A percentile compares a stretch with the other conserved stretches of the same genome.
Evolutionary conservation across 1,140 invertebrate species (phyloP).

Genomic region (Steinernema khuongi): DNA sequence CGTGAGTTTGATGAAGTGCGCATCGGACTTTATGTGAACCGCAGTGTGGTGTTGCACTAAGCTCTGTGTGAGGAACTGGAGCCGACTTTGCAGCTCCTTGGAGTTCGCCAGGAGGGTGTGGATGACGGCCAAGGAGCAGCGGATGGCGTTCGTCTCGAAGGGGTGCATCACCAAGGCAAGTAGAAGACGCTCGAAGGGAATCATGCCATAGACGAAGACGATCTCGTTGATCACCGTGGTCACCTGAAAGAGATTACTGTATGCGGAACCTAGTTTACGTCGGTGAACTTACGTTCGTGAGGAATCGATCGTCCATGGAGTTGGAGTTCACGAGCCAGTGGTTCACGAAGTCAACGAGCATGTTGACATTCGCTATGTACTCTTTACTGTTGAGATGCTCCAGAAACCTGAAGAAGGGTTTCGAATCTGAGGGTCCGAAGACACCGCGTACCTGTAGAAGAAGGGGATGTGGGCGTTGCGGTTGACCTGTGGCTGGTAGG

Average conservation of each 20-base stretch:
- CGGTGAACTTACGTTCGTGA: constrained; percentile 7
- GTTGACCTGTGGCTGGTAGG: background rate
- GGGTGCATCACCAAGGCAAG: constrained; percentile 29
- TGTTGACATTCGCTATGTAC: constrained; percentile 18
- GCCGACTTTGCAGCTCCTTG: constrained; percentile 12
- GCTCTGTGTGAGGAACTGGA: constrained; percentile 15
- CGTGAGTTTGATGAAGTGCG: background rate
- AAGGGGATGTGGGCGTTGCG: background rate
- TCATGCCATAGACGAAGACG: constrained; percentile 20
- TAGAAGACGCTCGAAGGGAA: constrained; percentile 32
- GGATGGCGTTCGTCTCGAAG: background rate
- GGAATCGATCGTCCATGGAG: constrained; percentile 17
- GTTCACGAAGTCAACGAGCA: constrained; percentile 21
- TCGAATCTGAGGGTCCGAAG: background rate
- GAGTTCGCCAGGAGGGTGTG: constrained; percentile 11
- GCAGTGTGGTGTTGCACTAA: background rate
- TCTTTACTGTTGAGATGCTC: constrained; percentile 20
- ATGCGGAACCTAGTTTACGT: background rate
- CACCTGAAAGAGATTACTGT: constrained; percentile 15
- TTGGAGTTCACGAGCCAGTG: background rate
- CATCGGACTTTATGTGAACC: constrained; percentile 11
- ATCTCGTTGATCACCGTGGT: constrained; percentile 10
- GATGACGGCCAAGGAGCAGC: background rate
- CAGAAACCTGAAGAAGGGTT: constrained; percentile 21
- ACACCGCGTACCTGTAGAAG: background rate